phyloP scores from a whole-genome alignment of 2,797 vertebrate genomes.

The Darevskia mixta region DNA sequence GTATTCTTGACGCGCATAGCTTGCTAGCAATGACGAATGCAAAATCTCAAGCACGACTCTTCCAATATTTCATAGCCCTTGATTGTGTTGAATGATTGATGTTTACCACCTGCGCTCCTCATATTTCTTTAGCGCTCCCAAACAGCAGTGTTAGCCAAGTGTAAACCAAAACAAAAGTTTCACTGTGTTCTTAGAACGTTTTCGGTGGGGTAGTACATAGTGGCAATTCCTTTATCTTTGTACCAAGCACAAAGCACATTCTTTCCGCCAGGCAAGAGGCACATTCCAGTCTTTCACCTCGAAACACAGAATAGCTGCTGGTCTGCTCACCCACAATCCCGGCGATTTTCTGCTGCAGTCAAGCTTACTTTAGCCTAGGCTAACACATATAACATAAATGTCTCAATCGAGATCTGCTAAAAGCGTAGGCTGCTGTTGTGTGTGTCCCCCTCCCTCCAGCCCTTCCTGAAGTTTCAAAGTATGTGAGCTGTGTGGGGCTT shows the following conservation, averaged over 20 bases:
- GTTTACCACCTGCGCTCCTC: neutral
- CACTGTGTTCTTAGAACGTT: neutral
- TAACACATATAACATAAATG: neutral
- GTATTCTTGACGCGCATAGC: neutral
- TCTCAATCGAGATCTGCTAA: neutral
- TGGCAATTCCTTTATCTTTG: neutral
- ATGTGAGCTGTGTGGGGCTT: neutral
- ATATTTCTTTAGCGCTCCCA: neutral
- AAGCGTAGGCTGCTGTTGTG: neutral
- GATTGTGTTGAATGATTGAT: neutral
- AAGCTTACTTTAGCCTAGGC: neutral
- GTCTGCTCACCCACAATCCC: neutral
- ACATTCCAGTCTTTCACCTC: conserved; percentile 1
- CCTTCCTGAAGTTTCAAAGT: neutral
- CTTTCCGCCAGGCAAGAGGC: neutral
- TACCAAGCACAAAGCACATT: neutral
- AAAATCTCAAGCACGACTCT: neutral
- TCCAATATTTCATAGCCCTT: neutral
- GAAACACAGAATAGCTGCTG: neutral
- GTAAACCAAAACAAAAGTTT: neutral
- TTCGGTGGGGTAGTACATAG: neutral
- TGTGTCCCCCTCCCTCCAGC: neutral
- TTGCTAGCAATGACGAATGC: neutral
- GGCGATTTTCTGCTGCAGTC: neutral
- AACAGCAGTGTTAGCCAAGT: neutral